A percentile compares a stretch with the other conserved stretches of the same genome.
Conservation (phyloP, 1,140 invertebrate genomes). For the Lordiphosa clarofinis region DNA sequence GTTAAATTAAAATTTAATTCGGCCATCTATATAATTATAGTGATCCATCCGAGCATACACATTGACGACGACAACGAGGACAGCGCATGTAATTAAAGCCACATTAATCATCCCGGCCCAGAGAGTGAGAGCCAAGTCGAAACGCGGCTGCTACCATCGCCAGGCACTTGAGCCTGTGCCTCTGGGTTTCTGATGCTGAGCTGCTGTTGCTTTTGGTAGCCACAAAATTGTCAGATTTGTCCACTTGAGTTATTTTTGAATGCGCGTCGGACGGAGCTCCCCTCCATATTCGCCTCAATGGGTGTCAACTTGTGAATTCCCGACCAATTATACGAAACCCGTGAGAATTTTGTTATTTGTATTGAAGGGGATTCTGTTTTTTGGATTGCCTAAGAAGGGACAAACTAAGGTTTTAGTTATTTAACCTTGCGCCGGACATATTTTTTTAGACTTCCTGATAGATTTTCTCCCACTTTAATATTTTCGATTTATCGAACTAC, state of each 20-base stretch:
- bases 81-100: conserved; percentile 76
- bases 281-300: conserved; percentile 32
- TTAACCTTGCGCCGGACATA: too few relatives aligned
- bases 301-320: conserved; percentile 61
- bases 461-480: too few relatives aligned
- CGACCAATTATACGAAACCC: conserved; percentile 73
- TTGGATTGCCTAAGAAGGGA: background rate
- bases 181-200: conserved; percentile 15
- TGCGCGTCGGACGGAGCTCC: conserved; percentile 39
- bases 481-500: too few relatives aligned
- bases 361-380: conserved; percentile 12
- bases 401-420: too few relatives aligned
- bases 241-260: conserved; percentile 76
- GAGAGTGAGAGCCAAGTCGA: conserved; percentile 5
- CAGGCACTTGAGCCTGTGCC: conserved; percentile 45
- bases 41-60: conserved; percentile 75
- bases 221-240: conserved; percentile 78
- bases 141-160: background rate
- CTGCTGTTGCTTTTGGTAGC: conserved; percentile 59
- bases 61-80: conserved; percentile 53
- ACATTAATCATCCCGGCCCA: conserved; percentile 65
- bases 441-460: too few relatives aligned
- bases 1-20: conserved; percentile 79
- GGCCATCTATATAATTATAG: conserved; percentile 78
- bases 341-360: conserved; percentile 55